A percentile compares a stretch with the other conserved stretches of the same genome.
Evolutionary conservation across 1,140 invertebrate genomes (phyloP).

Genomic region (Dufourea novaeangliae): DNA sequence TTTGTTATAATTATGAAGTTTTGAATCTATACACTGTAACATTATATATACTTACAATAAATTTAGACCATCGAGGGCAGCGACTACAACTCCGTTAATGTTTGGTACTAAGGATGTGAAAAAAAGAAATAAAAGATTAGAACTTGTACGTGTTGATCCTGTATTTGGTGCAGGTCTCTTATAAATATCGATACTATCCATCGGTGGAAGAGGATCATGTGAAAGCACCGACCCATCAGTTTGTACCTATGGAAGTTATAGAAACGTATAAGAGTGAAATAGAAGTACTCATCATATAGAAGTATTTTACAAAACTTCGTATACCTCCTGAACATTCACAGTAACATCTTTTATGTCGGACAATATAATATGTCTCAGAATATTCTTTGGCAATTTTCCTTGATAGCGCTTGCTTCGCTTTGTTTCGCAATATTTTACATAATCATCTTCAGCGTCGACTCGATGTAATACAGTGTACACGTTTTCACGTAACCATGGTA

Average conservation of each 20-base stretch:
- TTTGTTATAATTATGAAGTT: not conserved
- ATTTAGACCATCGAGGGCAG: slow-evolving; percentile 54
- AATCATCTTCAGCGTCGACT: slow-evolving; percentile 84
- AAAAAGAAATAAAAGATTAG: slow-evolving; percentile 70
- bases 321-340: slow-evolving; percentile 82
- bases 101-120: slow-evolving; percentile 72
- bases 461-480: slow-evolving; percentile 85
- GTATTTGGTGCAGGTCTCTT: slow-evolving; percentile 52
- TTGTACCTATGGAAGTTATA: slow-evolving; percentile 79
- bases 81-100: slow-evolving; percentile 47
- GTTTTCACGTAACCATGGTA: slow-evolving; percentile 91
- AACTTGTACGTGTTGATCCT: slow-evolving; percentile 46
- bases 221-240: slow-evolving; percentile 86
- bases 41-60: slow-evolving; percentile 57
- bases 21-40: slow-evolving; percentile 20
- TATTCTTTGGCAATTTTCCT: slow-evolving; percentile 86
- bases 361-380: slow-evolving; percentile 90
- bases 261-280: not conserved
- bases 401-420: slow-evolving; percentile 86
- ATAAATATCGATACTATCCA: slow-evolving; percentile 89
- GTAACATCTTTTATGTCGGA: slow-evolving; percentile 90
- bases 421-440: slow-evolving; percentile 84
- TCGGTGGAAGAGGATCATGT: slow-evolving; percentile 91
- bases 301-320: not conserved
- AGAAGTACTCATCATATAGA: not conserved